A percentile compares a stretch with the other conserved stretches of the same genome.
Conservation (phyloP, 2,888 invertebrate genomes). For the Macrosoma leucophasiata region DNA sequence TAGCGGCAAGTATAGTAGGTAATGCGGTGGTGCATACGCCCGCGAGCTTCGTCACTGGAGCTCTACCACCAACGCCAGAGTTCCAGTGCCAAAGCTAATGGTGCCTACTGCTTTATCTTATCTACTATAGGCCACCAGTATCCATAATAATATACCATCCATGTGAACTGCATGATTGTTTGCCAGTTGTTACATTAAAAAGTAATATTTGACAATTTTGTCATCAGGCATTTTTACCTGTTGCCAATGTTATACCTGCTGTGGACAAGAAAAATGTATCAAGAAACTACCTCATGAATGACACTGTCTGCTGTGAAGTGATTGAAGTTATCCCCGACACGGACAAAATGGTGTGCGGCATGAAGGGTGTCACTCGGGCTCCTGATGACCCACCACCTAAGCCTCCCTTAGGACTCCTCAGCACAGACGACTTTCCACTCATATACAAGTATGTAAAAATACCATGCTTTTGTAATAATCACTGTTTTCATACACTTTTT, state of each 20-base stretch:
- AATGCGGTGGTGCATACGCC: no score
- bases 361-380: conserved; percentile 85
- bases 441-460: conserved; percentile 85
- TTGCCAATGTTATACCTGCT: conserved; percentile 83
- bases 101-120: no score
- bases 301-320: conserved; percentile 91
- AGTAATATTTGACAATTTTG: conserved; percentile 14
- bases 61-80: no score
- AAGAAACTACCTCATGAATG: conserved; percentile 87
- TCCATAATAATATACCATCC: no score
- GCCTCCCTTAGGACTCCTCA: conserved; percentile 88
- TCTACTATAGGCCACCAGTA: no score
- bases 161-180: no score
- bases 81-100: no score
- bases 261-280: conserved; percentile 87
- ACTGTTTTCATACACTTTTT: conserved; percentile 52
- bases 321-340: conserved; percentile 90
- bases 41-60: no score
- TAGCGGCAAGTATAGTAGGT: no score
- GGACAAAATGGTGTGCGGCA: conserved; percentile 91
- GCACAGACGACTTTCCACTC: conserved; percentile 86
- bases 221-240: conserved; percentile 79
- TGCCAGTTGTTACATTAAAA: no score
- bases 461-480: conserved; percentile 26
- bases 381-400: conserved; percentile 82